A percentile compares a stretch with the other conserved stretches of the same genome.
Conservation (phyloP, 2,797 vertebrate species). For the Distichodus sexfasciatus region DNA sequence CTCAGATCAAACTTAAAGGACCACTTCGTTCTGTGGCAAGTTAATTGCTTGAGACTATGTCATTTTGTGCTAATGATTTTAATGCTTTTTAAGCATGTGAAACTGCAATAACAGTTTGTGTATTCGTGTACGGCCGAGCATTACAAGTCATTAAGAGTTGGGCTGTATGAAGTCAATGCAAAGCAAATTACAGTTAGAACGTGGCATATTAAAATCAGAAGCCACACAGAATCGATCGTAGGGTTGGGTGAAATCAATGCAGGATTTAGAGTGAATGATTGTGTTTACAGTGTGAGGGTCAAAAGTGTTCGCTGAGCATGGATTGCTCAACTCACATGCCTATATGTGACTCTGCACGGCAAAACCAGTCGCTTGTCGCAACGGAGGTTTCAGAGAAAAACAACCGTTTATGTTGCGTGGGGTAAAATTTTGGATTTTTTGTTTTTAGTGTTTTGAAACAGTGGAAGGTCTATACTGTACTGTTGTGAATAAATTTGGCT, state of each 20-base stretch:
- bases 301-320: background rate
- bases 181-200: background rate
- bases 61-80: too few relatives aligned
- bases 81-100: background rate
- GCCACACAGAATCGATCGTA: background rate
- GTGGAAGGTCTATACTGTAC: too few relatives aligned
- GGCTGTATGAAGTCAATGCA: background rate
- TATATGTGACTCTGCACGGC: too few relatives aligned
- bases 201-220: background rate
- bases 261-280: background rate
- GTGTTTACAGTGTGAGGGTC: background rate
- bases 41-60: background rate
- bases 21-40: too few relatives aligned
- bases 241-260: background rate
- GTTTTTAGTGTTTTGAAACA: too few relatives aligned
- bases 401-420: too few relatives aligned
- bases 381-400: too few relatives aligned
- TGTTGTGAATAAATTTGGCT: too few relatives aligned
- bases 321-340: background rate
- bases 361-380: too few relatives aligned
- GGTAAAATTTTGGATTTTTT: too few relatives aligned
- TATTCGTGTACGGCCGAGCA: background rate
- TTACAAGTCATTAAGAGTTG: background rate
- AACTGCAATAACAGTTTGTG: background rate
- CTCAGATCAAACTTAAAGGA: too few relatives aligned